Evolutionary conservation across 2,113 vertebrate species (phyloP).

Genomic region (Abramis brama): DNA sequence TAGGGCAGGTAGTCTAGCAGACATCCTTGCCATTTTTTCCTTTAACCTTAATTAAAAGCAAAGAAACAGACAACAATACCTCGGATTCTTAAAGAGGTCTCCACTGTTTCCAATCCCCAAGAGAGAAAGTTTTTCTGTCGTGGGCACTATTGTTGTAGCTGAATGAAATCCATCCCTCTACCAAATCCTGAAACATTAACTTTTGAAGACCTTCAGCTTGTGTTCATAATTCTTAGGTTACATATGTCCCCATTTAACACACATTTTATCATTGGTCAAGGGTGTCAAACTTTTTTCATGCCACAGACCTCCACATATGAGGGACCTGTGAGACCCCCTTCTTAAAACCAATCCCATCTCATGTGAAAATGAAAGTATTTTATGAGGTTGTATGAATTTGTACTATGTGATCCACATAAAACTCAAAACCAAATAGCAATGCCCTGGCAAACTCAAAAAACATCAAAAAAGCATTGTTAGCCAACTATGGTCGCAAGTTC

Average conservation of each 20-base stretch:
- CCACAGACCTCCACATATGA: background rate
- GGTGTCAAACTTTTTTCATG: background rate
- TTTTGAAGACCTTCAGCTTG: background rate
- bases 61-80: conserved; percentile 42
- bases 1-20: conserved; percentile 33
- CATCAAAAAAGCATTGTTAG: too few species aligned
- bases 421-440: too few species aligned
- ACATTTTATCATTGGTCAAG: background rate
- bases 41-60: conserved; percentile 55
- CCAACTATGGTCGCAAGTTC: too few species aligned
- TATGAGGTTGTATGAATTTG: background rate
- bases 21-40: conserved; percentile 42
- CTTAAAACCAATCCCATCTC: background rate
- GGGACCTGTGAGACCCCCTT: background rate
- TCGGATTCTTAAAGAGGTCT: background rate
- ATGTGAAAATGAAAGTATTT: background rate
- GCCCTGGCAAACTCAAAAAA: too few species aligned
- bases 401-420: too few species aligned
- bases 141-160: background rate
- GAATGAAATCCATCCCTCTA: background rate
- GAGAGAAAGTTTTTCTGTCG: background rate
- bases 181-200: background rate
- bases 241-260: background rate
- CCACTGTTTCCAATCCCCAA: background rate
- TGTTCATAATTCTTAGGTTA: background rate